A percentile compares a stretch with the other conserved stretches of the same genome.
phyloP scores from a whole-genome alignment of 1,140 invertebrate genomes.

The Drosophila bifasciata region DNA sequence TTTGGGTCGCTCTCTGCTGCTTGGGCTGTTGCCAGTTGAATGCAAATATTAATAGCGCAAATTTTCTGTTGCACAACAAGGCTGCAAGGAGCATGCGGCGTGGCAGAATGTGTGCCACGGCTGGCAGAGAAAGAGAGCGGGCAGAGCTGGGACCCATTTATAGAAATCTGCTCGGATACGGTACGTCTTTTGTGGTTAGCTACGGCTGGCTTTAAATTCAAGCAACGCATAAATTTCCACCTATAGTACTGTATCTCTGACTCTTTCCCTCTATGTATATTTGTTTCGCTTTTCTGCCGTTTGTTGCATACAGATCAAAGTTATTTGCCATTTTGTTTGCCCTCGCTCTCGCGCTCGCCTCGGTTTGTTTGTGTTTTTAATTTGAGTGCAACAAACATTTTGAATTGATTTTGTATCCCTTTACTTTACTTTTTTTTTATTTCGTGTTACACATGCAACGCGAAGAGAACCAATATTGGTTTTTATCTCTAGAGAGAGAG shows the following conservation, averaged over 20 bases:
- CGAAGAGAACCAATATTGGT: conserved; percentile 38
- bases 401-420: conserved; percentile 48
- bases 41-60: conserved; percentile 80
- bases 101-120: conserved; percentile 41
- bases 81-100: conserved; percentile 8
- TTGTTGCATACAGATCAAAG: conserved; percentile 58
- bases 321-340: conserved; percentile 74
- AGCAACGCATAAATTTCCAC: conserved; percentile 32
- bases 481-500: conserved; percentile 29
- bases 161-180: not conserved
- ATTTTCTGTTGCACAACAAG: conserved; percentile 72
- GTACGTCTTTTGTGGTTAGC: conserved; percentile 25
- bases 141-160: not conserved
- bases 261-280: conserved; percentile 4
- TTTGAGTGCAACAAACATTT: conserved; percentile 66
- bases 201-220: conserved; percentile 38
- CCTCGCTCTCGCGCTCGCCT: conserved; percentile 37
- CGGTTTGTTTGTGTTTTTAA: conserved; percentile 63
- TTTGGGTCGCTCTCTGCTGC: conserved; percentile 13
- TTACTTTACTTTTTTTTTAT: not conserved
- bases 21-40: conserved; percentile 69
- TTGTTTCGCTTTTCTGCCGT: conserved; percentile 21
- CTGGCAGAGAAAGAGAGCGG: not conserved
- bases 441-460: conserved; percentile 22
- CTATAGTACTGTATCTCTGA: conserved; percentile 8